Conservation (phyloP, 2,888 invertebrate genomes). For the Gryllus longicercus region DNA sequence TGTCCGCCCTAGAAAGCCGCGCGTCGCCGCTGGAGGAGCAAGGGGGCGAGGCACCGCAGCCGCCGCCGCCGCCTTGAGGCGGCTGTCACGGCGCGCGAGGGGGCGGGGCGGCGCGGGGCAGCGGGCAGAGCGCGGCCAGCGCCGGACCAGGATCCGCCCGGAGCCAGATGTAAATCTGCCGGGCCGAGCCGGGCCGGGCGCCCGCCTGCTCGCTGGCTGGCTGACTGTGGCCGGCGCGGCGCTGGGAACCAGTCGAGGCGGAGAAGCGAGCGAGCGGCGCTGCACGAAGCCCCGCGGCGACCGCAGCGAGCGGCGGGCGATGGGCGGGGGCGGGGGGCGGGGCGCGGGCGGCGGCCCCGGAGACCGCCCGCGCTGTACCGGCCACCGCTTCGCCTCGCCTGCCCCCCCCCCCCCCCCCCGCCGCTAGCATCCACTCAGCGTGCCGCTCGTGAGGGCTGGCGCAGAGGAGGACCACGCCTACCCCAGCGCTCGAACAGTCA, state of each 20-base stretch:
- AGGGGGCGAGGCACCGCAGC: too few relatives aligned
- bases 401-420: too few relatives aligned
- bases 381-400: neutral
- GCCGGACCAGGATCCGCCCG: slow-evolving; percentile 17
- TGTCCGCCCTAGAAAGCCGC: too few relatives aligned
- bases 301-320: neutral
- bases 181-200: too few relatives aligned
- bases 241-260: slow-evolving; percentile 3
- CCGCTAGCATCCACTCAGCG: too few relatives aligned
- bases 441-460: neutral
- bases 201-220: neutral
- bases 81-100: too few relatives aligned
- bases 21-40: too few relatives aligned
- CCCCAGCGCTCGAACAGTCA: neutral
- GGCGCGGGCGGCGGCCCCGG: neutral
- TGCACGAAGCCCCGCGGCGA: neutral
- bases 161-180: slow-evolving; percentile 17
- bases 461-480: neutral
- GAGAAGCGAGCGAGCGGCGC: neutral
- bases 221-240: neutral
- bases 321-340: neutral
- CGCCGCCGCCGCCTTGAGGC: too few relatives aligned
- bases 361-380: neutral
- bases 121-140: neutral
- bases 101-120: neutral